Evolutionary conservation across 2,113 vertebrate genomes (phyloP), one percentile per base, ranked within the genome.

Genomic region (Clinocottus analis): DNA sequence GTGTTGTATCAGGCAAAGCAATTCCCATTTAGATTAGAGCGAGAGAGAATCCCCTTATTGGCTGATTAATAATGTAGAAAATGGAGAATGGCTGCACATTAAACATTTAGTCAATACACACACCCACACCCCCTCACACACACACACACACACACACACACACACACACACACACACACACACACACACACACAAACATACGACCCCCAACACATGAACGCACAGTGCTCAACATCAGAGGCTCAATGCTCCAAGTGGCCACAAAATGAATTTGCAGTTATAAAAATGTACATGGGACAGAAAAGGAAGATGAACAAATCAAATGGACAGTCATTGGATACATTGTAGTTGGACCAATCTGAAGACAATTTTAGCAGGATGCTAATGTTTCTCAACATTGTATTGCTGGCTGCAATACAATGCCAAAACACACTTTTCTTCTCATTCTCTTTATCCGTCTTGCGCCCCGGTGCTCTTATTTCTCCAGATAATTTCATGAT

Each of bases 31-130:
- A 80, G 69, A 77, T 80, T 43, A 78, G 11, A 81, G 17, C 1
- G 12, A 1, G 43, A 3, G 5, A 3, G 5, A 67, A 37, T 49
- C 72, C 75, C 61, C 69, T 74, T 79, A 82, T 79, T 85, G 78
- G 67, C 75, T 87, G 77, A 87, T 90, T 79, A 82, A 87, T 87
- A 85, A 86, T 88, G 80, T 83, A 79, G 70, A 77, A 85, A 85
- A 84, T 81, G 49, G 39, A 85, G 72, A 76, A 47, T 1, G 45
- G 45, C 37, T 79, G 67, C 63, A 74, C 63, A 84, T 81, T 83
- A 79, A 85, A 85, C 59, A 87, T 81, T 65, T 69, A 85, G 63
- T 51, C 62, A 8, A 65, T 49, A 43, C 41, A 25, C 62, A 64
- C 37, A 71, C 37, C 61, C 69, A 56, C 31, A 65, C 33, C 64